Evolutionary conservation across 2,888 invertebrate species (phyloP), one percentile per base, ranked within the genome.

Genomic region (Sylvicola fuscatus): DNA sequence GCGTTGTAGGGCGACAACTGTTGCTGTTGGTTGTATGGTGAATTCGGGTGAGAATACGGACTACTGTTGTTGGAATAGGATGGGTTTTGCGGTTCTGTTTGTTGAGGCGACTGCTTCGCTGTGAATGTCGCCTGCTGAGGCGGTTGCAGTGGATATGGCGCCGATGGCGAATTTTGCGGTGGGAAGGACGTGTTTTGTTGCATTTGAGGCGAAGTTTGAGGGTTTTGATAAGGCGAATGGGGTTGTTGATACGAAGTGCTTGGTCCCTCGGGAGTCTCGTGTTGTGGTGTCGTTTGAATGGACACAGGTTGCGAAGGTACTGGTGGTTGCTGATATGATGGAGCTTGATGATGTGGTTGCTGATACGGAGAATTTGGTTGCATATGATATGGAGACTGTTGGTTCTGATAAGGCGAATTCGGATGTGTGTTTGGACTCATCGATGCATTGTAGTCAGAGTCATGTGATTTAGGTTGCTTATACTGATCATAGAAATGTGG

Each of bases 401-500:
- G 51, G 34, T 57, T 69, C 49, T 65, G 66, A 47, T 64, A 70
- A 2, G 66, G 60, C 33, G 61, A 61, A 38, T 61, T 66, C 28
- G 62, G 60, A 42, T 62, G 62, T 33, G 62, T 64, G 46, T 60
- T 65, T 17, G 71, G 65, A 33, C 63, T 61, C 47, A 68, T 53
- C 7, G 64, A 56, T 3, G 63, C 58, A 44, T 66, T 70, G 40
- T 70, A 70, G 14, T 68, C 58, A 1, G 58, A 57, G 39, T 59
- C 70, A 42, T 67, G 65, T 15, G 56, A 56, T 33, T 62, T 61
- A 2, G 60, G 53, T 32, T 65, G 57, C 45, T 69, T 70, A 16
- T 60, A 57, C 14, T 70, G 66, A 43, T 77, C 77, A 43, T 73
- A 74, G n/a, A 31, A 31, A 2, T 52, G 56, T 7, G 53, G 53